A percentile compares a stretch with the other conserved stretches of the same genome.
phyloP scores from a whole-genome alignment of 2,888 invertebrate species.

The Dolichomitus sp. region DNA sequence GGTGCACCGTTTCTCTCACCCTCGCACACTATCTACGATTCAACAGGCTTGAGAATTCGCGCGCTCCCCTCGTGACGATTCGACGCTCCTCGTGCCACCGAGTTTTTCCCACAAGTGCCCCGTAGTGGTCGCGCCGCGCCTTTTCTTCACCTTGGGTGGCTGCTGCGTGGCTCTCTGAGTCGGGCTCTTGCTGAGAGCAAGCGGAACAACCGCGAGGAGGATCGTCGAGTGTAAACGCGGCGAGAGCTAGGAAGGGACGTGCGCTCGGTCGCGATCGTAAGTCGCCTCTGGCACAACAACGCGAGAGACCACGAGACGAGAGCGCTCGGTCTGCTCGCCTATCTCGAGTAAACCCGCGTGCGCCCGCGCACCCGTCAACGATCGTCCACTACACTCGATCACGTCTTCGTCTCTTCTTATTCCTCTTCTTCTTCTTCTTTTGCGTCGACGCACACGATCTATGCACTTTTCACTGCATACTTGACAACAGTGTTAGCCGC shows the following conservation, averaged over 20 bases:
- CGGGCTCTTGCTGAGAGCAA: neutral
- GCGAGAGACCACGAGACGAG: conserved; percentile 32
- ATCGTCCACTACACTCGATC: conserved; percentile 10
- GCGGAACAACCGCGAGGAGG: conserved; percentile 27
- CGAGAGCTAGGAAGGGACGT: conserved; percentile 25
- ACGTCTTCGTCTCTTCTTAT: conserved; percentile 6
- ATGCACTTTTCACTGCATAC: neutral
- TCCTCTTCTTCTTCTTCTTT: neutral
- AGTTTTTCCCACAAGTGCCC: conserved; percentile 9
- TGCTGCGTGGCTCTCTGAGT: neutral
- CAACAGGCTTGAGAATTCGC: neutral
- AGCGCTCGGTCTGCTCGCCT: conserved; percentile 3
- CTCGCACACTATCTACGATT: neutral
- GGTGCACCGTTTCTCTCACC: neutral
- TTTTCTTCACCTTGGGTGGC: conserved; percentile 45
- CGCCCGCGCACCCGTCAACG: conserved; percentile 21
- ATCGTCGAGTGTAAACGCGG: conserved; percentile 23
- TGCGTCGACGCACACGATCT: neutral
- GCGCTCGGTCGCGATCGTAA: conserved; percentile 43
- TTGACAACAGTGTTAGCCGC: neutral
- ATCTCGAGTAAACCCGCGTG: neutral
- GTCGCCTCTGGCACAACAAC: conserved; percentile 42
- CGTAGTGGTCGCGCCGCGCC: conserved; percentile 20
- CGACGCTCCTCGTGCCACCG: neutral
- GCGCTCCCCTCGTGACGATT: neutral